Conservation (phyloP, 2,113 vertebrate genomes). For the Ramphastos sulfuratus region DNA sequence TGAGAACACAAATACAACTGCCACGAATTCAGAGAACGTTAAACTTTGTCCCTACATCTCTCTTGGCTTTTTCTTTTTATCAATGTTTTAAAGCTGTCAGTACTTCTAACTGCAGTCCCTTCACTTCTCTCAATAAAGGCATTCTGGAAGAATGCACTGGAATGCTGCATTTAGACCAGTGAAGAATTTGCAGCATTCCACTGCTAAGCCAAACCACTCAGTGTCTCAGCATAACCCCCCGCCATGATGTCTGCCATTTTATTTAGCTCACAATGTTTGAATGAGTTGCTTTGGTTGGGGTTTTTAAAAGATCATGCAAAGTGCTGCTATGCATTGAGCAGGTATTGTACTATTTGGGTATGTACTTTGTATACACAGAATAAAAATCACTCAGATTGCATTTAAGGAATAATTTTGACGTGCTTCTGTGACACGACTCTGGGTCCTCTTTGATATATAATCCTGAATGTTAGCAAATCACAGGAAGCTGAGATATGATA, state of each 20-base stretch:
- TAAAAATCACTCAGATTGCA: not conserved
- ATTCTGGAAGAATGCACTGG: not conserved
- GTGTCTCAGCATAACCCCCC: not conserved
- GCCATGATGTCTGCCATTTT: not conserved
- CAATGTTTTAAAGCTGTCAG: not conserved
- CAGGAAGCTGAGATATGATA: not conserved
- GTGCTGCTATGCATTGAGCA: not conserved
- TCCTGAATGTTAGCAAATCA: not conserved
- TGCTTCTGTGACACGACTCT: not conserved
- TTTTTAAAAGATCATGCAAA: not conserved
- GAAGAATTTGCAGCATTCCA: not conserved
- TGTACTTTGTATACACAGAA: not conserved
- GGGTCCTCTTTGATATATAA: slow-evolving; percentile 8
- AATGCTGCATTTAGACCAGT: not conserved
- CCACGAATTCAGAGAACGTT: not conserved
- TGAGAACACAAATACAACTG: not conserved
- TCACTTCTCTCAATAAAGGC: not conserved
- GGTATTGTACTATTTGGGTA: not conserved
- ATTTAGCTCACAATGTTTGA: not conserved
- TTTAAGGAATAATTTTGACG: not conserved
- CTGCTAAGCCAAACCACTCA: not conserved
- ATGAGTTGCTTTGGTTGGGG: no score
- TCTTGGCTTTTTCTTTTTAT: no score
- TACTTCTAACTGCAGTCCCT: not conserved
- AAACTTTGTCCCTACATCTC: not conserved